Base-by-base conservation (phyloP, 2,797 vertebrate genomes). In the Sebastes matsubarae region DNA sequence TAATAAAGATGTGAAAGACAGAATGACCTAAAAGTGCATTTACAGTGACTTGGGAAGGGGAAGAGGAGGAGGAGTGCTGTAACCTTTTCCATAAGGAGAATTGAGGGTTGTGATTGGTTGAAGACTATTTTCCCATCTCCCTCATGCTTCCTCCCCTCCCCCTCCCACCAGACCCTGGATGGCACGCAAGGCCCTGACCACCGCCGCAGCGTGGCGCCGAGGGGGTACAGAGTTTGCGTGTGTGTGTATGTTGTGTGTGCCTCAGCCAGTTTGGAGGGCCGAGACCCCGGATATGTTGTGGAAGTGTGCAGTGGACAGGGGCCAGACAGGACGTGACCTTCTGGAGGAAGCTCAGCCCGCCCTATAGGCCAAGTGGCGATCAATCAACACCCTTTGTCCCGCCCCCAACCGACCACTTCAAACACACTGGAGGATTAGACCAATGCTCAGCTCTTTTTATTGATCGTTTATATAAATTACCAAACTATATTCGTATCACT, bases 281-380 rank as follows among this genome's bases (percentile, higher is more conserved):
- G 59, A 86, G 93, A 94, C 92, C 93, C 92, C 91, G 94, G 93
- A 95, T 94, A 95, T 95, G 94, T 95, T 94, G 86, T 94, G 93
- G 92, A 95, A 94, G 95, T 95, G 96, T 96, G 94, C 68, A 90
- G 94, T 95, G 95, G 95, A 95, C 94, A 94, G 90, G 87, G 94
- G 94, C 91, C 95, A 96, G 94, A 96, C 95, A 95, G 93, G 93
- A 96, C 87, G 75, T 95, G 95, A 96, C 95, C 95, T 78, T 84
- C 68, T 81, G 88, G 90, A 94, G 95, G 94, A 95, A 96, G 92
- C 92, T 83, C 68, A 61, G 76, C 76, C 29, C 38, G 87, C 88
- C 90, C 87, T 79, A 94, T 94, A 89, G 94, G 93, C 92, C 91
- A 77, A 94, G 73, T 87, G 83, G 78, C 88, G 87, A 95, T 96